These are phyloP conservation scores for Sebastes umbrosus DNA, from an alignment of 2,797 vertebrate species.

Conservation along the genomic window DNA sequence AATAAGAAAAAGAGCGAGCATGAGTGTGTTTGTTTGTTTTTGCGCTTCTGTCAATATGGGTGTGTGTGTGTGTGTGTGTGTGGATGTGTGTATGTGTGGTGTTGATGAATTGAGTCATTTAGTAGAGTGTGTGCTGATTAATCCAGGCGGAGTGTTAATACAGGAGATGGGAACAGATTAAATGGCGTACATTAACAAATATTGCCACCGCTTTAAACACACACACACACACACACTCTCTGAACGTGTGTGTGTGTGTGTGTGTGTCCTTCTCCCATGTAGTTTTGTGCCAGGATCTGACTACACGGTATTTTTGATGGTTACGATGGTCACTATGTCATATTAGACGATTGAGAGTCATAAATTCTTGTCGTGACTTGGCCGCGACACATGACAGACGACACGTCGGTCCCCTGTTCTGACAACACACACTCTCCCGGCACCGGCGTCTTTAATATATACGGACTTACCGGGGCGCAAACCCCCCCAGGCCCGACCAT, in stretches of 20 bases:
- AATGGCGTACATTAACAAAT: slow-evolving; percentile 76
- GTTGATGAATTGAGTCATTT: slow-evolving; percentile 80
- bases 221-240: neutral
- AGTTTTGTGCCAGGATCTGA: too few species aligned
- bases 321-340: too few species aligned
- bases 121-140: slow-evolving; percentile 79
- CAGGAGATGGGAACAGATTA: slow-evolving; percentile 77
- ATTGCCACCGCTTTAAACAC: slow-evolving; percentile 54
- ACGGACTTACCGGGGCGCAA: too few species aligned
- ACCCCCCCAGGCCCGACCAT: too few species aligned
- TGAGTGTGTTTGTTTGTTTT: slow-evolving; percentile 42
- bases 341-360: too few species aligned
- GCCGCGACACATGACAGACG: too few species aligned
- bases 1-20: slow-evolving; percentile 50
- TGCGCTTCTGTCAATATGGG: neutral
- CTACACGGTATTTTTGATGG: too few species aligned
- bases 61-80: neutral
- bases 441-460: too few species aligned
- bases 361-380: too few species aligned
- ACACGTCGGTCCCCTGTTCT: too few species aligned
- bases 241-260: neutral
- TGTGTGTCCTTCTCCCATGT: neutral
- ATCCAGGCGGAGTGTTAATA: slow-evolving; percentile 78
- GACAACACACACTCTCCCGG: too few species aligned
- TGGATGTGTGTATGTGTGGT: slow-evolving; percentile 42